Percentiles rank a stretch among this genome's conserved stretches.
Conservation (phyloP, 2,888 invertebrate genomes). For the Trilocha varians region DNA sequence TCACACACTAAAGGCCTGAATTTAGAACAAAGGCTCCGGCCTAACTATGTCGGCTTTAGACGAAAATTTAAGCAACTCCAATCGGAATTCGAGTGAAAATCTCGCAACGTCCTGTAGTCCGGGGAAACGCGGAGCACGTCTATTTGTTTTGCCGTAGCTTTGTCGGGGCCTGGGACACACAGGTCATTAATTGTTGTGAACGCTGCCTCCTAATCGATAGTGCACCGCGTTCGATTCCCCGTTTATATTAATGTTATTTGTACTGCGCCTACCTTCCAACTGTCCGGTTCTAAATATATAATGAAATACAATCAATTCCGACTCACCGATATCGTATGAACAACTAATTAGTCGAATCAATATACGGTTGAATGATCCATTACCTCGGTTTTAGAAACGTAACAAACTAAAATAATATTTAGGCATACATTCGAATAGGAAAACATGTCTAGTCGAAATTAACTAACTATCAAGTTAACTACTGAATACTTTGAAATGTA, state of each 20-base stretch:
- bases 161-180: conserved; percentile 69
- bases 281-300: conserved; percentile 30
- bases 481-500: too few species aligned
- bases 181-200: conserved; percentile 74
- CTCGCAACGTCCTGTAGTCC: conserved; percentile 39
- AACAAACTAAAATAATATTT: too few species aligned
- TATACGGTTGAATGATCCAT: not conserved
- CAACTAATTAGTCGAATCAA: not conserved
- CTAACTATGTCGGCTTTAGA: not conserved
- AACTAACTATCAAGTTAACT: too few species aligned
- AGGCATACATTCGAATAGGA: too few species aligned
- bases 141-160: conserved; percentile 73
- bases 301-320: conserved; percentile 14
- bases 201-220: conserved; percentile 71
- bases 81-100: not conserved
- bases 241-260: conserved; percentile 74
- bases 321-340: not conserved
- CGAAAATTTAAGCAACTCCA: conserved; percentile 1
- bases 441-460: too few species aligned
- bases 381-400: not conserved
- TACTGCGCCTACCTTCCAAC: conserved; percentile 42
- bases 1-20: not conserved
- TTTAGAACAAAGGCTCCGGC: not conserved
- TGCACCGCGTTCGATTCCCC: conserved; percentile 67
- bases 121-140: conserved; percentile 60